Evolutionary conservation across 2,797 vertebrate genomes (phyloP).

Genomic region (Platyrinchus mystaceus): DNA sequence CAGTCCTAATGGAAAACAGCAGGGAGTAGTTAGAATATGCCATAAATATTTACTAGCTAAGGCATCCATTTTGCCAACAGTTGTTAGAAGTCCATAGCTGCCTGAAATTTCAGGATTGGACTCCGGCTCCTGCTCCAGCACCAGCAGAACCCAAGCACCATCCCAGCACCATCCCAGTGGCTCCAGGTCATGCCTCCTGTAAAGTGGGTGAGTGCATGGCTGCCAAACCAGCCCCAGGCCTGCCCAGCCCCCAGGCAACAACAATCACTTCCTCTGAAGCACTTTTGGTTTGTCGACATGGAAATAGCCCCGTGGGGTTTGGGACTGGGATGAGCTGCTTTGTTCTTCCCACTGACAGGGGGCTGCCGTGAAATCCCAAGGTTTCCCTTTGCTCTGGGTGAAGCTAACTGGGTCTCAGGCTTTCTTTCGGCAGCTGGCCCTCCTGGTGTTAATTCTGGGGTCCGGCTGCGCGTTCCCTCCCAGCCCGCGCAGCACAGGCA

Average conservation of each 20-base stretch:
- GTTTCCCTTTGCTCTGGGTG: neutral
- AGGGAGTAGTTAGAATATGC: neutral
- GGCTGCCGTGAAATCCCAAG: neutral
- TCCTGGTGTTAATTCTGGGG: rapidly evolving
- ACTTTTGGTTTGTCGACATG: neutral
- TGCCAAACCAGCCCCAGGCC: neutral
- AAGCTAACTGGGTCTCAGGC: neutral
- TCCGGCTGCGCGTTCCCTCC: neutral
- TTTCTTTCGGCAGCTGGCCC: rapidly evolving
- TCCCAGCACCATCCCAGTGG: rapidly evolving
- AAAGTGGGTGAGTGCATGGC: neutral
- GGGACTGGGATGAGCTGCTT: neutral
- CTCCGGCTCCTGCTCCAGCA: neutral
- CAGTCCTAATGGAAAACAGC: constrained; percentile 24
- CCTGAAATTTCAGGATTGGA: neutral
- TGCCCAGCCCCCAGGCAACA: rapidly evolving
- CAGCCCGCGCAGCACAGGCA: neutral
- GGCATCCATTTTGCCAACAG: neutral
- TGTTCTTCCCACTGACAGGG: neutral
- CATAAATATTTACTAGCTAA: constrained; percentile 38
- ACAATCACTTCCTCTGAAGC: neutral
- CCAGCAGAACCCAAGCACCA: neutral
- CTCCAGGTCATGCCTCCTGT: neutral
- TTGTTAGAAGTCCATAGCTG: neutral
- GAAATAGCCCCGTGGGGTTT: neutral